A percentile compares a stretch with the other conserved stretches of the same genome.
Conservation (phyloP, 2,888 invertebrate species). For the Drosophila fulvimacula region DNA sequence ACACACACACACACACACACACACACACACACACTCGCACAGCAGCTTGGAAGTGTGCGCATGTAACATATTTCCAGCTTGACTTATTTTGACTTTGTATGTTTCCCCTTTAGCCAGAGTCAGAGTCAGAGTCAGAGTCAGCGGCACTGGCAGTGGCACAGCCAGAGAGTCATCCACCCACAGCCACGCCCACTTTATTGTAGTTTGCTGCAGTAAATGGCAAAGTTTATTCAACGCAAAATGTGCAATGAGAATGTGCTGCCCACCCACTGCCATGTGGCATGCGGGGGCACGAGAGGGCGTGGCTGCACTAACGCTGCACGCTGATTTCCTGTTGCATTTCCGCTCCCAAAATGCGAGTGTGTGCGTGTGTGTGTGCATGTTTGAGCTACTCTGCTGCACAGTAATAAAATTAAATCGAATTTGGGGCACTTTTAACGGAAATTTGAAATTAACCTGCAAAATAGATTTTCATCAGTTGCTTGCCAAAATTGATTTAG, state of each 20-base stretch:
- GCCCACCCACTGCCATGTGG: conserved; percentile 13
- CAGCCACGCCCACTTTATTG: conserved; percentile 33
- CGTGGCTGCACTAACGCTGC: conserved; percentile 49
- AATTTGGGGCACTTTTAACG: conserved; percentile 59
- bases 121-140: conserved; percentile 16
- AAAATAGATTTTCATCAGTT: conserved; percentile 51
- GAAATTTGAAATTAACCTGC: conserved; percentile 67
- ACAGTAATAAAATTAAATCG: conserved; percentile 61
- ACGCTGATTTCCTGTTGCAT: conserved; percentile 76
- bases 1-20: conserved; percentile 14
- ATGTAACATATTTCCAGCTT: conserved; percentile 74
- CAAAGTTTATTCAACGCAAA: conserved; percentile 79
- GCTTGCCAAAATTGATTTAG: conserved; percentile 23
- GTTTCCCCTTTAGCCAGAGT: conserved; percentile 36
- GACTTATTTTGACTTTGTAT: conserved; percentile 75
- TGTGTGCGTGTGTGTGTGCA: neutral
- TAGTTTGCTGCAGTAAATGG: conserved; percentile 52
- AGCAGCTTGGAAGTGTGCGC: conserved; percentile 32
- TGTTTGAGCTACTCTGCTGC: conserved; percentile 15
- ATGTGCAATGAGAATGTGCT: conserved; percentile 66
- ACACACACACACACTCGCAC: conserved; percentile 11
- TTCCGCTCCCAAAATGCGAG: conserved; percentile 28
- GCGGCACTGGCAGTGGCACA: conserved; percentile 13
- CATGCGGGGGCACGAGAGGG: conserved; percentile 11
- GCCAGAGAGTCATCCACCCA: conserved; percentile 10